A percentile compares a stretch with the other conserved stretches of the same genome.
Conservation (phyloP, 2,797 vertebrate species). For the Momotus momota region DNA sequence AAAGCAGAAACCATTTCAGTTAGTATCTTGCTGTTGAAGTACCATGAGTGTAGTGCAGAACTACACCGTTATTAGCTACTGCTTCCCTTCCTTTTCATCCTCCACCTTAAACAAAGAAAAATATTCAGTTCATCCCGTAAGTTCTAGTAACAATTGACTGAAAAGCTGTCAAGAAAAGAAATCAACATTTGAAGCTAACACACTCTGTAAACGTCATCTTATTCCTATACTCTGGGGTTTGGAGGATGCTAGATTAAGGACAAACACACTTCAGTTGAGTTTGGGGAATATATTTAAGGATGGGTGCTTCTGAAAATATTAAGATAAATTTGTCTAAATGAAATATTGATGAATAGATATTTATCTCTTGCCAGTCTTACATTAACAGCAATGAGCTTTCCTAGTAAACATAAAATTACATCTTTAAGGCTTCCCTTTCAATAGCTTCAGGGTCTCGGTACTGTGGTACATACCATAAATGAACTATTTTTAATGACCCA, state of each 20-base stretch:
- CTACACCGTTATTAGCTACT: neutral
- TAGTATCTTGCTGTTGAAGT: neutral
- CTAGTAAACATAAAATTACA: neutral
- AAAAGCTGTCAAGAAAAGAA: slow-evolving; percentile 1
- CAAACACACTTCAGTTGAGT: neutral
- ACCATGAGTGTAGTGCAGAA: fast-evolving
- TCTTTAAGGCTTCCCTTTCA: slow-evolving; percentile 3
- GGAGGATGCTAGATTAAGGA: neutral
- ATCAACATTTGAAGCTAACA: neutral
- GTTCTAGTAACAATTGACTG: neutral
- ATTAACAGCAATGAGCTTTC: neutral
- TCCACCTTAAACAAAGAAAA: neutral
- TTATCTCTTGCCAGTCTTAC: neutral
- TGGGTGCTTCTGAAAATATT: neutral
- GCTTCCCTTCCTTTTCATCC: neutral
- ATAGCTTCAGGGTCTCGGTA: neutral
- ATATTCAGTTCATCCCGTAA: neutral
- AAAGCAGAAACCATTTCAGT: neutral
- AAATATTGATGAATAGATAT: slow-evolving; percentile 44
- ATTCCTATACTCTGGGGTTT: neutral
- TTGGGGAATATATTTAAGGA: slow-evolving; percentile 9
- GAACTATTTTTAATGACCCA: slow-evolving; percentile 26
- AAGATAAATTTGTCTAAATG: slow-evolving; percentile 22
- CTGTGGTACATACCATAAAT: neutral
- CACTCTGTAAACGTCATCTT: neutral